Base-by-base conservation (phyloP, 1,140 invertebrate genomes). In the Macrosteles quadrilineatus region DNA sequence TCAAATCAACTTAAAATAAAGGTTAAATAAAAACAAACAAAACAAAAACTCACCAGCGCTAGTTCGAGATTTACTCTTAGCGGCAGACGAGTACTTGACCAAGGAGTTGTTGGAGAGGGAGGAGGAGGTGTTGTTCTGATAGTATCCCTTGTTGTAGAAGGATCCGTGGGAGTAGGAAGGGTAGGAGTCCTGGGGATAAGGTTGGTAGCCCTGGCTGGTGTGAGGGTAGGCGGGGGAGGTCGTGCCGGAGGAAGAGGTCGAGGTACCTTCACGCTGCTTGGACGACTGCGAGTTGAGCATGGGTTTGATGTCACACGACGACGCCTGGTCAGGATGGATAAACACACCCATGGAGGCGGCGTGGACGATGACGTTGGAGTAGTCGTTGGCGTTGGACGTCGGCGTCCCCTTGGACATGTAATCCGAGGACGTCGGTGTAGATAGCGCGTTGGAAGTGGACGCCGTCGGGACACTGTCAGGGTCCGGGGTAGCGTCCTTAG, bases 231-330 rank as follows among this genome's bases (percentile, higher is more conserved):
- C 57, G n/a, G 73, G 70, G 31, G 73, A 73, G 64, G 72, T 72
- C 40, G 72, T 73, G 30, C 68, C 70, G 6, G 71, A 71, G 25
- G 70, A 71, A 23, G 71, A 68, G n/a, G 72, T 67, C 29, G 68
- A 69, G 21, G 73, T 75, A 75, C 74, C 74, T 75, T 75, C 74
- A 63, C 74, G 69, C 59, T 75, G 74, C 70, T 75, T 75, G 21
- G 73, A 73, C 21, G 71, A 72, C 31, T 59, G 53, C 14, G 68
- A 70, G 62, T 73, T 73, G 30, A 74, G 45, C 64, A 74, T 70
- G 19, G 74, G 74, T 57, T 75, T 75, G 21, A 75, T 74, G 59
- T 75, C 74, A 57, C 73, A 74, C 1, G 69, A 67, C 27, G 57
- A 62, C 55, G 65, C 53, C 55, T 73, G 72, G 32, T 74, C 73